These are phyloP conservation scores for Oryzias woworae DNA, from an alignment of 2,113 vertebrate genomes.

Conservation along the genomic window DNA sequence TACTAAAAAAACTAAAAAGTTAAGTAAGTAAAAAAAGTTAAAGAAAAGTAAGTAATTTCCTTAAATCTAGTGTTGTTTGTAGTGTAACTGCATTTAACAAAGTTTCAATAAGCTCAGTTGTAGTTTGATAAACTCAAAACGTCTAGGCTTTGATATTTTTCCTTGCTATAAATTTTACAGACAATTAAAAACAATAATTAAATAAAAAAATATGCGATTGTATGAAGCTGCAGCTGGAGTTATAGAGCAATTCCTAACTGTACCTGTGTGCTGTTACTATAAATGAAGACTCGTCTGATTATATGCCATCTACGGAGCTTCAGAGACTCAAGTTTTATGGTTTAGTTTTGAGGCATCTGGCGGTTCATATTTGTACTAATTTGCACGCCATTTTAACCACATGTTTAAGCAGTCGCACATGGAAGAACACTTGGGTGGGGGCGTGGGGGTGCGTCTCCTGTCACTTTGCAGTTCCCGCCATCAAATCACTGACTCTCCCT, in stretches of 20 bases:
- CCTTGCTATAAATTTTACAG: no score
- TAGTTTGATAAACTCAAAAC: no score
- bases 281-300: neutral
- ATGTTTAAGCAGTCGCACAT: conserved; percentile 63
- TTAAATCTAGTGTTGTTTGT: no score
- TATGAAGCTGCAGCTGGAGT: no score
- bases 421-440: conserved; percentile 45
- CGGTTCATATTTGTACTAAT: conserved; percentile 55
- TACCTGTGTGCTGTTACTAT: no score
- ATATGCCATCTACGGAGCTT: conserved; percentile 4
- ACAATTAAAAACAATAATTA: no score
- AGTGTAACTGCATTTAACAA: no score
- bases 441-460: conserved; percentile 60
- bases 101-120: no score
- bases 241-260: no score
- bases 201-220: no score
- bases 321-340: conserved; percentile 28
- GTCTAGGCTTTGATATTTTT: no score
- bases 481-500: conserved; percentile 62
- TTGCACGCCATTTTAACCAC: conserved; percentile 45
- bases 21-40: neutral
- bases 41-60: no score
- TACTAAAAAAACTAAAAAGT: conserved; percentile 6
- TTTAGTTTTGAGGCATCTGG: conserved; percentile 29
- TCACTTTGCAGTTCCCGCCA: conserved; percentile 70